phyloP scores from a whole-genome alignment of 2,888 invertebrate species.

The Drosophila rubida region DNA sequence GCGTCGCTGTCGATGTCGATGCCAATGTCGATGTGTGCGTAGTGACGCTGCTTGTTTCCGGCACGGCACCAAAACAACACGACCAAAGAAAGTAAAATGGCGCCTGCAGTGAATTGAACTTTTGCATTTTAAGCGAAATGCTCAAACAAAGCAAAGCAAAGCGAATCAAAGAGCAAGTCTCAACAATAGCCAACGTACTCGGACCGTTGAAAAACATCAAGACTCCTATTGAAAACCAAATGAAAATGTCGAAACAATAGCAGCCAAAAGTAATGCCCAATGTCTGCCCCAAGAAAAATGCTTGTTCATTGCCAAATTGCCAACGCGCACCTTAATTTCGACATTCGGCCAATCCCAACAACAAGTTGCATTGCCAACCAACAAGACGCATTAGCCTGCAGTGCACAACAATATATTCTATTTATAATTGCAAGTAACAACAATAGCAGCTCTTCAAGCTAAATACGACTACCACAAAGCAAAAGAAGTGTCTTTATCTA shows the following conservation, averaged over 20 bases:
- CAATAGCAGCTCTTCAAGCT: not conserved
- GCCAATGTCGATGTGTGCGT: not conserved
- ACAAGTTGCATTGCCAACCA: conserved; percentile 16
- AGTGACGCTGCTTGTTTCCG: conserved; percentile 65
- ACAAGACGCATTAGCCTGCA: conserved; percentile 34
- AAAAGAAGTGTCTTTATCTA: not conserved
- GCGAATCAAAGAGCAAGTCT: not conserved
- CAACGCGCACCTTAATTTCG: conserved; percentile 18
- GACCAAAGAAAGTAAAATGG: conserved; percentile 69
- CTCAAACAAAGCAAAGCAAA: conserved; percentile 55
- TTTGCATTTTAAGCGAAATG: conserved; percentile 78
- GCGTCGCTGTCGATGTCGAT: not conserved
- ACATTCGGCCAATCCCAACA: conserved; percentile 10
- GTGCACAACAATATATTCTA: not conserved
- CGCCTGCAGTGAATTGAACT: conserved; percentile 79
- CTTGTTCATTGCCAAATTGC: conserved; percentile 22
- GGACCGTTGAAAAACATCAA: conserved; percentile 15
- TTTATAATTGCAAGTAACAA: not conserved
- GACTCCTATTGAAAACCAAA: conserved; percentile 31
- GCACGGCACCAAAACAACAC: conserved; percentile 65
- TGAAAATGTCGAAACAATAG: conserved; percentile 67
- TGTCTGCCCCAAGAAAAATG: not conserved
- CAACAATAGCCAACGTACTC: conserved; percentile 44
- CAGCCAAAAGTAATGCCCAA: conserved; percentile 32
- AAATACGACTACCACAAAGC: not conserved